Conservation (phyloP, 2,113 vertebrate species). For the Physeter macrocephalus region DNA sequence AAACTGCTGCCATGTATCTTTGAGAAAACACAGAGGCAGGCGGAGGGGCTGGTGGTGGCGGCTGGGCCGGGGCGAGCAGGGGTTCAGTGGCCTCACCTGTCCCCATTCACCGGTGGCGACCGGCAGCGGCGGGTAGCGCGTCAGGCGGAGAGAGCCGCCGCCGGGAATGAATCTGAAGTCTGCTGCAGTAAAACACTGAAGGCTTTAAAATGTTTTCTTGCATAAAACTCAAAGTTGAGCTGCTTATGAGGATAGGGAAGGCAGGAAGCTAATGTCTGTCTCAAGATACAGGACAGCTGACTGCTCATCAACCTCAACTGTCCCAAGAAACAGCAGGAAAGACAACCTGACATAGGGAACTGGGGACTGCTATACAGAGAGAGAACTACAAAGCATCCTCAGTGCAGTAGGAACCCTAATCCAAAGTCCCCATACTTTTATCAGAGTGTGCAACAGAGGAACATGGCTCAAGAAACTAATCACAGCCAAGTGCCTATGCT, state of each 20-base stretch:
- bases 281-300: constrained; percentile 78
- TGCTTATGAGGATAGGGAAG: constrained; percentile 71
- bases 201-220: constrained; percentile 76
- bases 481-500: no score
- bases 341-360: background rate
- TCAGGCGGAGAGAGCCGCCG: no score
- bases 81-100: no score
- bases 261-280: constrained; percentile 72
- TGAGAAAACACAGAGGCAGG: no score
- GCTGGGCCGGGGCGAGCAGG: no score
- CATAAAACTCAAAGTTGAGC: constrained; percentile 70
- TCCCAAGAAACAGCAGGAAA: constrained; percentile 24
- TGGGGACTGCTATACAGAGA: constrained; percentile 2
- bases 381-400: background rate
- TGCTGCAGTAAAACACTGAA: constrained; percentile 59
- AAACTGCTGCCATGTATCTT: background rate
- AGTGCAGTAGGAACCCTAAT: background rate
- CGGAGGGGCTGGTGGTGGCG: no score
- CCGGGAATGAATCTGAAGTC: constrained; percentile 62
- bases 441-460: no score
- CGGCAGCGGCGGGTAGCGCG: no score
- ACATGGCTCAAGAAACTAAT: no score
- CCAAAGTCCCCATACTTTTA: background rate
- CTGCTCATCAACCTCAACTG: constrained; percentile 73
- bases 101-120: no score